Percentiles rank a stretch among this genome's conserved stretches.
These are phyloP conservation scores for Corynorhinus townsendii DNA, from an alignment of 2,113 vertebrate species.

Conservation along the genomic window DNA sequence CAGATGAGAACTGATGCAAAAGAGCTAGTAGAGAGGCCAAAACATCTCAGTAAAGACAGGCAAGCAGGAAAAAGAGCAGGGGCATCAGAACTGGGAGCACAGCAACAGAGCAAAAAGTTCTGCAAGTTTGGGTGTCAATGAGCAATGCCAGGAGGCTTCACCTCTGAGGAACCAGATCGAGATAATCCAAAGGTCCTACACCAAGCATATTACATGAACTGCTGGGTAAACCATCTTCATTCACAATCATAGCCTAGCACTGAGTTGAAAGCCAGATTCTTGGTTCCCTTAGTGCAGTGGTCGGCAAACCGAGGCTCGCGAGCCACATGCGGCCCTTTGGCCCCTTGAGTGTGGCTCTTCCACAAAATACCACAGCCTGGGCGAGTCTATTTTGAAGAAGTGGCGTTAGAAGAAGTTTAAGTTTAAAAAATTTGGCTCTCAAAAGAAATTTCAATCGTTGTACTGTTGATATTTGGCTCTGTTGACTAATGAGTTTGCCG, in stretches of 20 bases:
- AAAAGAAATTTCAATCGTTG: no score
- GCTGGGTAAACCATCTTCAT: not conserved
- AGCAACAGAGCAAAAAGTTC: not conserved
- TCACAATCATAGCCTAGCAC: not conserved
- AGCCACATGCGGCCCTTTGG: no score
- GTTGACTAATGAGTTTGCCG: no score
- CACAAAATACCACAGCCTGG: no score
- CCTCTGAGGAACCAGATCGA: not conserved
- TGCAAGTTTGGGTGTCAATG: not conserved
- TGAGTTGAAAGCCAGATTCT: not conserved
- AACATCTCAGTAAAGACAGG: not conserved
- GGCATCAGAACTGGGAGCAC: not conserved
- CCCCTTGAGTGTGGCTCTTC: no score
- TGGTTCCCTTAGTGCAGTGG: not conserved
- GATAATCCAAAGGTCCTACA: not conserved
- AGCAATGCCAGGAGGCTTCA: fast-evolving
- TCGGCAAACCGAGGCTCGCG: no score
- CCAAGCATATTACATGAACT: not conserved
- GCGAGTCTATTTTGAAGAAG: no score
- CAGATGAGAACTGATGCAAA: not conserved
- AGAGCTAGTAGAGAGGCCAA: not conserved
- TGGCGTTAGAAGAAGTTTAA: no score
- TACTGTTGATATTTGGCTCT: no score
- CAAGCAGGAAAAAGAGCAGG: not conserved
- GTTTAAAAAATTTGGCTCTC: no score